These are phyloP conservation scores for Sebastes fasciatus DNA, from an alignment of 2,113 vertebrate species.

Conservation along the genomic window DNA sequence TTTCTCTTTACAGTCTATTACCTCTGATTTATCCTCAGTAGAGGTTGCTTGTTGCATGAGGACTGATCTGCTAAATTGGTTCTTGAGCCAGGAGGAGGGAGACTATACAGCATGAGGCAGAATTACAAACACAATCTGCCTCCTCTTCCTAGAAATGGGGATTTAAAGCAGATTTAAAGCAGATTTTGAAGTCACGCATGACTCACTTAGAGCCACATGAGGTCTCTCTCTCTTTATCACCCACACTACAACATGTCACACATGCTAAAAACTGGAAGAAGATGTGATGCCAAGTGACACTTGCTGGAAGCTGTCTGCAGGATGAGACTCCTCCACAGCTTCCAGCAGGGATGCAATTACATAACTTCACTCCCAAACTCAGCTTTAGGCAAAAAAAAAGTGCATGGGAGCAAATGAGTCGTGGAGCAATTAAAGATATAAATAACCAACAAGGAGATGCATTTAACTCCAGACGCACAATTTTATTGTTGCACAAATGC, in stretches of 20 bases:
- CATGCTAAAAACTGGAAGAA: background rate
- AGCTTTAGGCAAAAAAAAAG: slow-evolving; percentile 13
- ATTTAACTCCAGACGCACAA: slow-evolving; percentile 25
- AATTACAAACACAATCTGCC: slow-evolving; percentile 40
- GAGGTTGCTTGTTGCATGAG: slow-evolving; percentile 30
- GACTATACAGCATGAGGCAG: slow-evolving; percentile 2
- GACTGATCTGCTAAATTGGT: slow-evolving; percentile 30
- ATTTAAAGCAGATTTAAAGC: slow-evolving; percentile 17
- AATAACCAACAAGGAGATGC: slow-evolving; percentile 36
- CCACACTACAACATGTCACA: no score
- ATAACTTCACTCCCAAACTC: slow-evolving; percentile 77
- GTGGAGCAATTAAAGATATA: no score
- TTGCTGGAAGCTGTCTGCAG: slow-evolving; percentile 49
- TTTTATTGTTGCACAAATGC: slow-evolving; percentile 18
- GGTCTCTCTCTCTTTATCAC: background rate
- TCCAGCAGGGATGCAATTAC: slow-evolving; percentile 57
- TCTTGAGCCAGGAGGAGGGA: slow-evolving; percentile 10
- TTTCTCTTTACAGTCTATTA: slow-evolving; percentile 45
- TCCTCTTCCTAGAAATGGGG: slow-evolving; percentile 21
- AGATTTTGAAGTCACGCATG: slow-evolving; percentile 32
- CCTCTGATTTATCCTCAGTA: slow-evolving; percentile 35
- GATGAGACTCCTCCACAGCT: slow-evolving; percentile 44
- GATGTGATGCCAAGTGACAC: slow-evolving; percentile 64
- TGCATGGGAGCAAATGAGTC: slow-evolving; percentile 8
- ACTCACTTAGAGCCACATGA: slow-evolving; percentile 12